phyloP scores from a whole-genome alignment of 2,113 vertebrate species.

The Apeltes quadracus region DNA sequence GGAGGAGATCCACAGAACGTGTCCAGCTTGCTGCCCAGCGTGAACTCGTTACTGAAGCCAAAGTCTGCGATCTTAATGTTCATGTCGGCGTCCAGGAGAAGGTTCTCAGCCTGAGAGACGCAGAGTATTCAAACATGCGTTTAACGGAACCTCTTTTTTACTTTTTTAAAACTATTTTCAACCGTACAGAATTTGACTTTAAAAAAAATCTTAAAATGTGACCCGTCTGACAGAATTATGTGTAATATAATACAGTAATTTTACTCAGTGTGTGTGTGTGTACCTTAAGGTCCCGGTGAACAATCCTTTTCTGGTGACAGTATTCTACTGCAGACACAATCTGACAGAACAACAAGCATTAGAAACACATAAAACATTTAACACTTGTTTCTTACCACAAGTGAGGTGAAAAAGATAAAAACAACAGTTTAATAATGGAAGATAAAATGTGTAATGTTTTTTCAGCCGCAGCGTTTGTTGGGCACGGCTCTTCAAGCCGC shows the following conservation, averaged over 20 bases:
- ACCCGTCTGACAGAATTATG: too few relatives aligned
- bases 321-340: slow-evolving; percentile 65
- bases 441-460: neutral
- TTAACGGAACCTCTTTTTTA: too few relatives aligned
- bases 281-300: slow-evolving; percentile 65
- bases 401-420: neutral
- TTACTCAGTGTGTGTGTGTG: neutral
- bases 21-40: slow-evolving; percentile 90
- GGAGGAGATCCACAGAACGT: slow-evolving; percentile 93
- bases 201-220: too few relatives aligned
- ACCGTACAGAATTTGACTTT: too few relatives aligned
- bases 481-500: neutral
- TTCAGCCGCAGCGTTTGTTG: neutral
- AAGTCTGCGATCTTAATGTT: slow-evolving; percentile 97
- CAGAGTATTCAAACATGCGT: neutral
- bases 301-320: slow-evolving; percentile 65
- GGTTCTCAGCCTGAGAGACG: slow-evolving; percentile 88
- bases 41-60: slow-evolving; percentile 95
- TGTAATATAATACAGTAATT: too few relatives aligned
- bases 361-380: neutral
- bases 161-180: too few relatives aligned
- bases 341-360: slow-evolving; percentile 14
- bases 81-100: slow-evolving; percentile 92
- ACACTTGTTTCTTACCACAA: too few relatives aligned
- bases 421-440: neutral